These are phyloP conservation scores for Toxotes lorentzi DNA, from an alignment of 2,797 vertebrate species.

Conservation along the genomic window DNA sequence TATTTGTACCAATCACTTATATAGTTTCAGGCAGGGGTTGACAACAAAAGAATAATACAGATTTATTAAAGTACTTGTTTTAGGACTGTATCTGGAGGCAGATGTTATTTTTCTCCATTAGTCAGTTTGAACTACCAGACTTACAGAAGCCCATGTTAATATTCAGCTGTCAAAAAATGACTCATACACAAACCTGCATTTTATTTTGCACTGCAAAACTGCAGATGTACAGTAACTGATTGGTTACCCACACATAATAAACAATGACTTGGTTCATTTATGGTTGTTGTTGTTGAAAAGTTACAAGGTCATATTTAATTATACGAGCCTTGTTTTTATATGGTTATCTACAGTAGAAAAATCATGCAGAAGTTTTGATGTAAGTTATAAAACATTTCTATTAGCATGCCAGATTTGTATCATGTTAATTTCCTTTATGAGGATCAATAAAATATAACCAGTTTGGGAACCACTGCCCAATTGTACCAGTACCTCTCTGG, in stretches of 20 bases:
- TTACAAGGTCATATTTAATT: not conserved
- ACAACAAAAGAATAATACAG: not conserved
- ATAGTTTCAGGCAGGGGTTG: too few species aligned
- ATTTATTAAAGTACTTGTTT: not conserved
- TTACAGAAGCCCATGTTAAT: not conserved
- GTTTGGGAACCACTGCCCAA: not conserved
- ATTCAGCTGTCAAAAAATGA: not conserved
- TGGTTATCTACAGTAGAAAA: not conserved
- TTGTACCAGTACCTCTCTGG: not conserved
- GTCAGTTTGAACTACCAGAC: not conserved
- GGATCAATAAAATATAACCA: not conserved
- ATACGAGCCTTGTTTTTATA: not conserved
- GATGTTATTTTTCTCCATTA: not conserved
- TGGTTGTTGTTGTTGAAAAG: not conserved
- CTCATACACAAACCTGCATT: not conserved
- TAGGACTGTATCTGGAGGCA: not conserved
- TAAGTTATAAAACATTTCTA: too few species aligned
- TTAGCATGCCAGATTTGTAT: too few species aligned
- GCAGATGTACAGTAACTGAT: not conserved
- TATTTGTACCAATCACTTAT: not conserved
- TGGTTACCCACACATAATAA: not conserved
- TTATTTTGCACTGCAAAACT: not conserved
- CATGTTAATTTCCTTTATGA: not conserved
- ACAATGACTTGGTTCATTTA: not conserved
- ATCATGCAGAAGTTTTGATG: too few species aligned